Percentiles rank a stretch among this genome's conserved stretches.
Evolutionary conservation across 2,113 vertebrate genomes (phyloP).

Genomic region (Cyanoderma ruficeps): DNA sequence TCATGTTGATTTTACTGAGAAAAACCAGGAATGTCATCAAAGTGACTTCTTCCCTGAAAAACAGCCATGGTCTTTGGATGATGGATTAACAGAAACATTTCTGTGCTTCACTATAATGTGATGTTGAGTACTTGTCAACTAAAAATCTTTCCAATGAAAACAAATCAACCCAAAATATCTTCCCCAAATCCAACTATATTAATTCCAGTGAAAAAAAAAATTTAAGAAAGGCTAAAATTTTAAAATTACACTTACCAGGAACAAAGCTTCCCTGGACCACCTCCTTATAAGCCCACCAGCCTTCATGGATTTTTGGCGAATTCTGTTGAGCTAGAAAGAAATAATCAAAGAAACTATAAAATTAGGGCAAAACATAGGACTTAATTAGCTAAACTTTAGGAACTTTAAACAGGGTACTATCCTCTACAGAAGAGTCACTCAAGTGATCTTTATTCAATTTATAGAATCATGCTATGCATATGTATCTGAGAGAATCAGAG

Average conservation of each 20-base stretch:
- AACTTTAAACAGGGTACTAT: neutral
- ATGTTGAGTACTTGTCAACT: neutral
- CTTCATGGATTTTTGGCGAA: conserved; percentile 97
- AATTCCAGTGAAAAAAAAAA: neutral
- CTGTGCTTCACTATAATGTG: neutral
- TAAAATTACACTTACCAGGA: conserved; percentile 83
- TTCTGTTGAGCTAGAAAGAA: conserved; percentile 90
- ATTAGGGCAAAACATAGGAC: neutral
- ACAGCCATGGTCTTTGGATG: neutral
- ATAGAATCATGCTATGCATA: neutral
- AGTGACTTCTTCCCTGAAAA: neutral
- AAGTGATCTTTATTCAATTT: neutral
- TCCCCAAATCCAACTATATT: neutral
- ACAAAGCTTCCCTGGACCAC: conserved; percentile 99
- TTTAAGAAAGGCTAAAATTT: neutral
- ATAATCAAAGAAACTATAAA: conserved; percentile 30
- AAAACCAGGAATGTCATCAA: neutral
- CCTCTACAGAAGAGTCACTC: neutral
- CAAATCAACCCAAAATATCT: neutral
- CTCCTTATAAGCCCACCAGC: conserved; percentile 99
- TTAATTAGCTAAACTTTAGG: neutral
- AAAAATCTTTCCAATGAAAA: neutral
- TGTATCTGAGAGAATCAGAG: neutral
- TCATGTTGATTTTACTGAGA: neutral
- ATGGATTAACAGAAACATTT: neutral